These are phyloP conservation scores for Zoanthus sociatus DNA, from an alignment of 92 coral and sea anemone species.

Conservation along the genomic window DNA sequence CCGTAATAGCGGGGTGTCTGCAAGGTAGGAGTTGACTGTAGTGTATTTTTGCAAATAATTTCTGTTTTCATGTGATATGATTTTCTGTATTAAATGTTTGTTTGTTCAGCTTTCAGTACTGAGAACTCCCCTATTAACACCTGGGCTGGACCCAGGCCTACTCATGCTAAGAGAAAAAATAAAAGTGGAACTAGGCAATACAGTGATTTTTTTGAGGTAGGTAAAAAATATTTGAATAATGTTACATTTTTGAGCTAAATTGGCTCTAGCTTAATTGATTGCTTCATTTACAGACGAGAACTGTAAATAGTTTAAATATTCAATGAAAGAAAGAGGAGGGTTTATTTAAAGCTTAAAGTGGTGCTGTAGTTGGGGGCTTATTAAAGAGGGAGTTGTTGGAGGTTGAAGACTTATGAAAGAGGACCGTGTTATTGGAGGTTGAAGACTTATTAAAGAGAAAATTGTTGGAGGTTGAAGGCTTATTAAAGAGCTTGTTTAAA, in stretches of 20 bases:
- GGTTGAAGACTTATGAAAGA: neutral
- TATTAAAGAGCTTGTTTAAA: neutral
- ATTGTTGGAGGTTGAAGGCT: neutral
- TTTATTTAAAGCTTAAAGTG: too few species aligned
- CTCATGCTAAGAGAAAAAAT: slow-evolving; percentile 62
- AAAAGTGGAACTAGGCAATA: slow-evolving; percentile 80
- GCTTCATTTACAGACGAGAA: too few species aligned
- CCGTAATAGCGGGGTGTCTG: too few species aligned
- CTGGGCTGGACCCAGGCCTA: slow-evolving; percentile 83
- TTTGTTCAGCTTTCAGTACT: slow-evolving; percentile 79
- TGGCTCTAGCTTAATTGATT: too few species aligned
- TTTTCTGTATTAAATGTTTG: neutral
- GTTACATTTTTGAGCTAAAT: too few species aligned
- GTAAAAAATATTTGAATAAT: neutral
- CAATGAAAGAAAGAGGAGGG: too few species aligned
- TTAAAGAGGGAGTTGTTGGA: too few species aligned
- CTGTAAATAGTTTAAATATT: too few species aligned
- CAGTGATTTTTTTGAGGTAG: slow-evolving; percentile 78
- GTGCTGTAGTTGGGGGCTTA: too few species aligned
- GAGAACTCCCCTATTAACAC: slow-evolving; percentile 82
- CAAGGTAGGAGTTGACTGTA: too few species aligned
- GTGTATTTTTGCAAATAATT: too few species aligned
- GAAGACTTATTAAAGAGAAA: neutral
- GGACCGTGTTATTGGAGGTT: neutral
- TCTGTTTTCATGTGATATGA: too few species aligned